Base-by-base conservation (phyloP, 2,888 invertebrate genomes). In the Phasia obesa region DNA sequence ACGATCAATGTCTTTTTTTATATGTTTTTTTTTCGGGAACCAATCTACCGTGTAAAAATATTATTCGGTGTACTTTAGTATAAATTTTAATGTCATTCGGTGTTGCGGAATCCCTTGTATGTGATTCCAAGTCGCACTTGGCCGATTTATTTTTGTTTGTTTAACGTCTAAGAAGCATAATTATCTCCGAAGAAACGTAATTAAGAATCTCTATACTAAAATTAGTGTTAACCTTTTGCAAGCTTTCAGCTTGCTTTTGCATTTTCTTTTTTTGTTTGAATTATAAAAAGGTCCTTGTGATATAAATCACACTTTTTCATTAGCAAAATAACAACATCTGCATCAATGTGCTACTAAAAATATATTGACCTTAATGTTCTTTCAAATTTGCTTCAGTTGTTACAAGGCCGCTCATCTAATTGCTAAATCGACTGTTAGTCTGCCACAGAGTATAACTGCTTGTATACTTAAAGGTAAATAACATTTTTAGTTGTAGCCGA, bases 361-460 rank as follows among this genome's bases (percentile, higher is more conserved):
- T 38, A 65, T 55, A 57, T 55, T 74, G 55, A 74, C 74, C 74
- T 74, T 64, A 74, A 74, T 74, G 47, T 55, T 23, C 15, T 57
- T 27, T 35, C 59, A 13, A 23, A 11, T 47, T 23, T 47, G 47
- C 31, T 47, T 35, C 17, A 23, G 17, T n/a, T 47, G 13, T 4
- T 21, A 23, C n/a, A 42, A 7, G 13, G 42, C 25, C 42, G 7
- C 42, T 9, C n/a, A 21, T 17, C 1, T n/a, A 25, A 17, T 42
- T n/a, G 9, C 6, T 60, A 5, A 60, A 6, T 42, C 21, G 13
- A 3, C 25, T 55, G 55, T 27, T 15, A 1, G 55, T 25, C 27
- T 59, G 57, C 13, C 57, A 38, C 6, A 7, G 15, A 57, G 17
- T 11, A 15, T 6, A 17, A 44, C 23, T n/a, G 23, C 6, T 38